Evolutionary conservation across 2,113 vertebrate species (phyloP).

Genomic region (Marcusenius ussheri): DNA sequence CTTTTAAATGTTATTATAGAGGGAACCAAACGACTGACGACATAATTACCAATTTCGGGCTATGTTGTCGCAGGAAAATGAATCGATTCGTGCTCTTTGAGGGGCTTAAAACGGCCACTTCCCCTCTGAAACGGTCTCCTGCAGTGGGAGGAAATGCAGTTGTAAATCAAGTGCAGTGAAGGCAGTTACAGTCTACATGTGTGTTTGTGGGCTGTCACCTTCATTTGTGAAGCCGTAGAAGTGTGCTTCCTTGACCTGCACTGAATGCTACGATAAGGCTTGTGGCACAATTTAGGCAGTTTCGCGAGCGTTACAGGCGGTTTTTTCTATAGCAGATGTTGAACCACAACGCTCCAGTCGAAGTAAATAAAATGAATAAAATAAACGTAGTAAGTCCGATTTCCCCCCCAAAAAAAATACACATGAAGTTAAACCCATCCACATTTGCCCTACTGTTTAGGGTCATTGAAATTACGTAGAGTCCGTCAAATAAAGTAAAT

Average conservation of each 20-base stretch:
- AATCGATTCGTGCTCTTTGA: background rate
- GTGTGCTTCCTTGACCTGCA: conserved; percentile 6
- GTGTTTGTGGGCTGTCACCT: background rate
- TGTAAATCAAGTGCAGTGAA: conserved; percentile 28
- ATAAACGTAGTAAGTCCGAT: background rate
- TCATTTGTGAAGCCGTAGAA: background rate
- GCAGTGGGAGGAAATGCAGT: conserved; percentile 31
- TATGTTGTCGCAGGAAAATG: background rate
- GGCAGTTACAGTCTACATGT: conserved; percentile 14
- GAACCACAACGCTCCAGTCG: conserved; percentile 10
- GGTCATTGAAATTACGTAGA: background rate
- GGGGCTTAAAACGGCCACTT: conserved; percentile 12
- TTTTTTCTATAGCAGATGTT: background rate
- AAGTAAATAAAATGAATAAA: background rate
- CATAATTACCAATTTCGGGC: background rate
- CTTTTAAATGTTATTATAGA: background rate
- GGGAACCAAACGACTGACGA: background rate
- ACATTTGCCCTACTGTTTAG: background rate
- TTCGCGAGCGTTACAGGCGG: background rate
- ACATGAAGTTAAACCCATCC: background rate
- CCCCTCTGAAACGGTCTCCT: conserved; percentile 23
- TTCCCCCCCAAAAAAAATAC: background rate
- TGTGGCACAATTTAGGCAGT: conserved; percentile 5
- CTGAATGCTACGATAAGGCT: conserved; percentile 17
- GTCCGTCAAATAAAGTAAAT: background rate